phyloP scores from a whole-genome alignment of 2,888 invertebrate species.

The Rugalucina vietnamica region DNA sequence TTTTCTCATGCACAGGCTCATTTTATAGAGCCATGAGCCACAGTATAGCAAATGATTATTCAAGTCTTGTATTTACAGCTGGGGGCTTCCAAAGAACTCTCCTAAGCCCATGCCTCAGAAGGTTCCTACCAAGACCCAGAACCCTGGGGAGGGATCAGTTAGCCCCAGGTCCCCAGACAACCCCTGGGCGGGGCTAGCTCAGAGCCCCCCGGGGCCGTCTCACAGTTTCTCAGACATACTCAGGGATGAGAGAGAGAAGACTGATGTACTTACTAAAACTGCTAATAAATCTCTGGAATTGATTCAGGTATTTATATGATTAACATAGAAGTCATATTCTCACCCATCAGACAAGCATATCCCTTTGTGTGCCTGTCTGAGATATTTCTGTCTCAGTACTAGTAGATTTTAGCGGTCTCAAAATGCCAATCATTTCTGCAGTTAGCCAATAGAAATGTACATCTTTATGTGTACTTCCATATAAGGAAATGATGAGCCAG shows the following conservation, averaged over 20 bases:
- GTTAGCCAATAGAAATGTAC: too few species aligned
- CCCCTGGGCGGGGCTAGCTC: conserved; percentile 63
- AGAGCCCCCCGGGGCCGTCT: conserved; percentile 55
- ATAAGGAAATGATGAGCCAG: too few species aligned
- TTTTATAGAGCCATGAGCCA: too few species aligned
- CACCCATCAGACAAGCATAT: too few species aligned
- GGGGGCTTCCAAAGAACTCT: conserved; percentile 66
- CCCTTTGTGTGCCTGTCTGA: too few species aligned
- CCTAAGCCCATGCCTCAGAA: conserved; percentile 30
- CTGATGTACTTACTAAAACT: conserved; percentile 89
- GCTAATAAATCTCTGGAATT: conserved; percentile 89
- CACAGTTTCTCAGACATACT: conserved; percentile 87
- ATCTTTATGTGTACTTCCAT: too few species aligned
- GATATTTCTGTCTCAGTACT: too few species aligned
- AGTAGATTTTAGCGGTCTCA: too few species aligned
- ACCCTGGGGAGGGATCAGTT: conserved; percentile 20
- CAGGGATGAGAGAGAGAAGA: conserved; percentile 90
- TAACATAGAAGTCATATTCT: too few species aligned
- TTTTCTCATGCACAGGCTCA: too few species aligned
- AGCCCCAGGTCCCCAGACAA: conserved; percentile 64
- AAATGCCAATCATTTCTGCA: too few species aligned
- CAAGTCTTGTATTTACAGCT: conserved; percentile 54
- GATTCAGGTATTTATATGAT: conserved; percentile 90
- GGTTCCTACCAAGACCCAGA: conserved; percentile 12
- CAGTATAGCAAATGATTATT: neutral